Evolutionary conservation across 2,888 invertebrate genomes (phyloP).

Genomic region (Branchellion lobata): DNA sequence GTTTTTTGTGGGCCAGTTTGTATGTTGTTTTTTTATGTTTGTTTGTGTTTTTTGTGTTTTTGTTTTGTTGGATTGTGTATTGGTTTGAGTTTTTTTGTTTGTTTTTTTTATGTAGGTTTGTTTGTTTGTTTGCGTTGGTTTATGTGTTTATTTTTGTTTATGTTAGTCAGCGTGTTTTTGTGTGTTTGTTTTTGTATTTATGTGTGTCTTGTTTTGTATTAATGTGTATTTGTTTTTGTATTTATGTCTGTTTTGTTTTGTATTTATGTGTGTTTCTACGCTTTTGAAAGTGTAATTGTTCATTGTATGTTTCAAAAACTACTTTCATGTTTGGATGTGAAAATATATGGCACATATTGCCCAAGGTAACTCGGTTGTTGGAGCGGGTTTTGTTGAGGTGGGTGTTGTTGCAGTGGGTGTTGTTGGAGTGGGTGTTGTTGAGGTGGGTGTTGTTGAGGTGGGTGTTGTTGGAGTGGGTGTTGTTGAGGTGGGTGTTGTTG

Average conservation of each 20-base stretch:
- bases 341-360: too few species aligned
- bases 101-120: not conserved
- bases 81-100: not conserved
- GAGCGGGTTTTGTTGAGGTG: too few species aligned
- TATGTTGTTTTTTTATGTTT: slow-evolving; percentile 45
- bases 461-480: too few species aligned
- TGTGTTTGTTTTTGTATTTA: slow-evolving; percentile 48
- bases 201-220: slow-evolving; percentile 45
- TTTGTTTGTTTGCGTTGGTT: not conserved
- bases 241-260: not conserved
- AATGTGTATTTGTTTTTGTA: not conserved
- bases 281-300: too few species aligned
- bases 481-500: too few species aligned
- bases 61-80: not conserved
- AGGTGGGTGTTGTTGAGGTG: too few species aligned
- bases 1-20: slow-evolving; percentile 47
- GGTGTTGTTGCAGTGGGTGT: too few species aligned
- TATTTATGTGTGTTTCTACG: not conserved
- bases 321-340: too few species aligned
- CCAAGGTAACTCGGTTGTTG: too few species aligned
- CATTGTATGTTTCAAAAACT: too few species aligned
- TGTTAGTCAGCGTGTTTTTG: not conserved
- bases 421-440: too few species aligned
- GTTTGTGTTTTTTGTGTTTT: slow-evolving; percentile 3
- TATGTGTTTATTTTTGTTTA: not conserved